Evolutionary conservation across 1,140 invertebrate genomes (phyloP), one percentile per base, ranked within the genome.

Genomic region (Radopholus similis): DNA sequence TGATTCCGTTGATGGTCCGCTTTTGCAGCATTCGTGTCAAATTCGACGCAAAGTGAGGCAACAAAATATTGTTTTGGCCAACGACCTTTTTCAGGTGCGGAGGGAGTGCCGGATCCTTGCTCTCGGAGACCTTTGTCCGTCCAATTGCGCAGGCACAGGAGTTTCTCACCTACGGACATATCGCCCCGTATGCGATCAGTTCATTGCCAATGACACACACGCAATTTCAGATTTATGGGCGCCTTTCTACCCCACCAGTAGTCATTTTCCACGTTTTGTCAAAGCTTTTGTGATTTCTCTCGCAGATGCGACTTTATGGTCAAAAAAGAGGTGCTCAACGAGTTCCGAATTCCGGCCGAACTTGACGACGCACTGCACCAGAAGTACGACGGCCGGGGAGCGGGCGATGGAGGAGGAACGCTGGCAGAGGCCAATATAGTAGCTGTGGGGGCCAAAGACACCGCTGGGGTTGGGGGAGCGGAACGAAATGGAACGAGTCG

Each of bases 81-180:
- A n/a, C n/a, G n/a, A n/a, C n/a, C n/a, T n/a, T n/a, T n/a, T n/a
- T n/a, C n/a, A n/a, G n/a, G n/a, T 64, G 63, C 51, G 59, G 49
- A 11, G 59, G 63, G 28, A 68, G 37, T 68, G 66, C 66, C 2
- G 66, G 66, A 5, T 34, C 66, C 21, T 13, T 68, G 13, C 62
- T 68, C 28, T 68, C 66, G 34, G 66, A 68, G 35, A 44, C 62
- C 2, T 68, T 68, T 66, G 66, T 68, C 26, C 63, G 66, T 34
- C 66, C 66, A n/a, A 66, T 68, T 8, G 30, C 66, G 4, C 40
- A 68, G 38, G 49, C 66, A 4, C 66, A 68, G 37, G 49, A 68
- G 65, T 44, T 68, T 2, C 28, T 68, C 5, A 53, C 58, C 37
- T 67, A 51, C 55, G 63, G 63, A 37, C 32, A 18, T 2, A 70